Conservation (phyloP, 1,140 invertebrate genomes). For the Orussus abietinus region DNA sequence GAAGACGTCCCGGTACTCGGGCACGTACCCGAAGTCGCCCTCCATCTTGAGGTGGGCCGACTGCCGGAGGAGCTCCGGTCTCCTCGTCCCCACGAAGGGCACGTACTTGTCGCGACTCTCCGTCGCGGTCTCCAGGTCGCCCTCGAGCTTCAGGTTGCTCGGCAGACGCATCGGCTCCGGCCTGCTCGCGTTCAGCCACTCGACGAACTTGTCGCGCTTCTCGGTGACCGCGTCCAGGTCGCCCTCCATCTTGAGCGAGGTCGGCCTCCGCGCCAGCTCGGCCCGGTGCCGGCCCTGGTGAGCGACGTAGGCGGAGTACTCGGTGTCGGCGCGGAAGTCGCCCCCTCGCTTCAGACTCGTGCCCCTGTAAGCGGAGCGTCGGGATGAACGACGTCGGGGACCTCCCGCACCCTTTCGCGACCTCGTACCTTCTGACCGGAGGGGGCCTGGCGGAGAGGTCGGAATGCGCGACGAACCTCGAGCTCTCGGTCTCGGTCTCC, state of each 20-base stretch:
- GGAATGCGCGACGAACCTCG: constrained; percentile 14
- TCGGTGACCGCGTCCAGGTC: constrained; percentile 52
- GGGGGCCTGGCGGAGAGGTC: constrained; percentile 12
- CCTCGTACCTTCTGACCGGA: constrained; percentile 24
- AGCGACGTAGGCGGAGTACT: constrained; percentile 40
- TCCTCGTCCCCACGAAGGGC: constrained; percentile 42
- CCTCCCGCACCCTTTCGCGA: too few species aligned
- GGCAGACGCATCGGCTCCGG: constrained; percentile 45
- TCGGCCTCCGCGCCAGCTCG: constrained; percentile 48
- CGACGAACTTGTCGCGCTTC: constrained; percentile 53
- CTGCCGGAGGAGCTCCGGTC: constrained; percentile 44
- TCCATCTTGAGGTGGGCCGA: constrained; percentile 46
- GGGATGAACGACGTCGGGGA: not conserved
- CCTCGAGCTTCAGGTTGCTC: constrained; percentile 53
- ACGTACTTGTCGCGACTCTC: constrained; percentile 56
- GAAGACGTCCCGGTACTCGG: constrained; percentile 49
- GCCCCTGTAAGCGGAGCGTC: constrained; percentile 17
- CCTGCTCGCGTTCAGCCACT: constrained; percentile 48
- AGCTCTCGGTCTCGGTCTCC: constrained; percentile 20
- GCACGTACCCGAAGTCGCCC: constrained; percentile 42
- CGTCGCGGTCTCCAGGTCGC: constrained; percentile 50
- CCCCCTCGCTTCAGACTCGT: constrained; percentile 28
- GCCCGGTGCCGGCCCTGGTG: constrained; percentile 46
- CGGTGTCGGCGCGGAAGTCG: constrained; percentile 39
- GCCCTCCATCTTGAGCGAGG: constrained; percentile 55